phyloP scores from a whole-genome alignment of 92 coral and sea anemone genomes.

The Pocillopora meandrina region DNA sequence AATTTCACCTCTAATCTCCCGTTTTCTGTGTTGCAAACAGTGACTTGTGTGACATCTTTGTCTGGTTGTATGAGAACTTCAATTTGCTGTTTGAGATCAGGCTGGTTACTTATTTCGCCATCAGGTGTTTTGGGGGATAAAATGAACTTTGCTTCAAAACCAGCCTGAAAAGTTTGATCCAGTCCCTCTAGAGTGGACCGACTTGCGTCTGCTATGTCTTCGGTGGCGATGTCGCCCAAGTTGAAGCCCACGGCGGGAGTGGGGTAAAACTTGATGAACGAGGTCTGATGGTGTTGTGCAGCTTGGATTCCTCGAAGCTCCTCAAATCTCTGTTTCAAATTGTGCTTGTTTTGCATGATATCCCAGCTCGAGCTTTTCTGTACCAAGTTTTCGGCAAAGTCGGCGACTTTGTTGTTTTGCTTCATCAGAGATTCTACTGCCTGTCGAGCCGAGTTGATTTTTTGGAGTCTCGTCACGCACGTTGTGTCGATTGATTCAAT shows the following conservation, averaged over 20 bases:
- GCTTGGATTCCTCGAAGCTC: too few species aligned
- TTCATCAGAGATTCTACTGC: background rate
- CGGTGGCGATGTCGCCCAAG: conserved; percentile 3
- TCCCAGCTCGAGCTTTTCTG: conserved; percentile 1
- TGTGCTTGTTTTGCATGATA: conserved; percentile 5
- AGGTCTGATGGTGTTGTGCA: too few species aligned
- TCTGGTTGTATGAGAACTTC: background rate
- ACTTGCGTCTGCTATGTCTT: background rate
- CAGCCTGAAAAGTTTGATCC: too few species aligned
- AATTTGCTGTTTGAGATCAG: background rate
- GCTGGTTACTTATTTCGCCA: background rate
- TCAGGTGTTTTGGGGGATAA: background rate
- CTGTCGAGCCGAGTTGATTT: too few species aligned
- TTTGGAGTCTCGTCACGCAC: too few species aligned
- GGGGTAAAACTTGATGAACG: background rate
- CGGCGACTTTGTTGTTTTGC: background rate
- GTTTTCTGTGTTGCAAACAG: background rate
- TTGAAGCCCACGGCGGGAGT: background rate
- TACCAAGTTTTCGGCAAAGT: background rate
- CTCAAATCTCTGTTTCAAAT: background rate
- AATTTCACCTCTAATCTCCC: background rate
- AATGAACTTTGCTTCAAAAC: too few species aligned
- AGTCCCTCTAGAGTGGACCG: background rate
- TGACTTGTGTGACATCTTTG: background rate
- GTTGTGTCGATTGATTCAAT: too few species aligned